Evolutionary conservation across 2,797 vertebrate species (phyloP), one percentile per base, ranked within the genome.

Genomic region (Euthynnus affinis): DNA sequence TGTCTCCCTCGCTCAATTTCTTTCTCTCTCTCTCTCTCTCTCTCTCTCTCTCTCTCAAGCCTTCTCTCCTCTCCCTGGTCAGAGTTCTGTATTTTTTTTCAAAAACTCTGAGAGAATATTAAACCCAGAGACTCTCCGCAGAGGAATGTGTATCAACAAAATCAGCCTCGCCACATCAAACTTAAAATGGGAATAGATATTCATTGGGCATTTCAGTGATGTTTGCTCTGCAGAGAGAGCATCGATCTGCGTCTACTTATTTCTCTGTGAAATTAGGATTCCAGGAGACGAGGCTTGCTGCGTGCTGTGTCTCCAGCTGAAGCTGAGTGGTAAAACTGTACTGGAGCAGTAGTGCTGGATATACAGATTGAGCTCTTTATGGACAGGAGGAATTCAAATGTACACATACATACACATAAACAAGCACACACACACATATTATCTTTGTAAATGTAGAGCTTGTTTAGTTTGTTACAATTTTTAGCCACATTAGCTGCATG

Each of bases 81-180:
- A 88, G 61, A 59, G 37, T 53, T 46, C 25, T 73, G 59, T 62
- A 58, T 76, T 69, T 72, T 70, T 58, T 69, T 72, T 70, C 53
- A 49, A 56, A 58, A 42, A 42, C 84, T 74, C 76, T 49, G 68
- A 79, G 75, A 76, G 82, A 90, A 91, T 90, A 81, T 62, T 71
- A 71, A 89, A 83, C 49, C 15, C 6, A 12, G 7, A 74, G n/a
- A 59, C 29, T 66, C 46, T 69, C 48, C 32, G 9, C 34, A 64
- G 79, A 76, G 74, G 62, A 74, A 82, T 70, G 58, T 44, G 64
- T 18, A 55, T 76, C 69, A 71, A 71, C 55, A 73, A 71, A 76
- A 55, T 68, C 64, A 15, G n/a, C 69, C 59, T 63, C 1, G 3
- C 15, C 51, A 58, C 56, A 42, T 52, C 61, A 57, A 59, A 51